Percentiles rank a stretch among this genome's conserved stretches.
Evolutionary conservation across 2,888 invertebrate genomes (phyloP).

Genomic region (Ectemnius continuus): DNA sequence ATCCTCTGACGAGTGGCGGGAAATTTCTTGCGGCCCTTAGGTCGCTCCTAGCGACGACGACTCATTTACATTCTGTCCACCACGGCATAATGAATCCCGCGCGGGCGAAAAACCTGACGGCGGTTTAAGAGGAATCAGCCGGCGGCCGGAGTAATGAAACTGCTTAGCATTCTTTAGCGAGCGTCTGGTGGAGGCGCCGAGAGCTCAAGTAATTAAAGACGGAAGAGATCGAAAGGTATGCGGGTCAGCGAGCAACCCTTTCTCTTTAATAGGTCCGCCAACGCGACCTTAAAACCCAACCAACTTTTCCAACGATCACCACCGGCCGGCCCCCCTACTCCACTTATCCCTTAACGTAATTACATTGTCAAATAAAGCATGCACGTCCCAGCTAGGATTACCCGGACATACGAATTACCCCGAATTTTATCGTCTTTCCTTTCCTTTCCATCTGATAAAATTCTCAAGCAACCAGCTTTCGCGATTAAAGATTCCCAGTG

Average conservation of each 20-base stretch:
- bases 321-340: slow-evolving; percentile 21
- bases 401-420: neutral
- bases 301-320: too few relatives aligned
- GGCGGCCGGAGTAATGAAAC: slow-evolving; percentile 73
- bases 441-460: neutral
- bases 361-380: slow-evolving; percentile 32
- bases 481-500: too few relatives aligned
- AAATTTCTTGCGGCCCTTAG: slow-evolving; percentile 50
- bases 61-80: slow-evolving; percentile 76
- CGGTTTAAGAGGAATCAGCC: slow-evolving; percentile 76
- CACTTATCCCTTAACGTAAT: slow-evolving; percentile 39
- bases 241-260: slow-evolving; percentile 51
- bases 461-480: slow-evolving; percentile 17
- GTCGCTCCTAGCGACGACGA: slow-evolving; percentile 55
- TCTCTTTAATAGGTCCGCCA: slow-evolving; percentile 52
- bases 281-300: slow-evolving; percentile 27
- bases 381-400: slow-evolving; percentile 9
- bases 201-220: slow-evolving; percentile 73
- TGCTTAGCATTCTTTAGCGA: slow-evolving; percentile 75
- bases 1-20: slow-evolving; percentile 11
- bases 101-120: slow-evolving; percentile 71
- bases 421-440: neutral
- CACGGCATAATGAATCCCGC: slow-evolving; percentile 74
- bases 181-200: slow-evolving; percentile 55
- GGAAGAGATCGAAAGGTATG: slow-evolving; percentile 59